Evolutionary conservation across 30 jellyfish, hydroid and myxozoan genomes (phyloP).

Genomic region (Hydractinia symbiolongicarpus): DNA sequence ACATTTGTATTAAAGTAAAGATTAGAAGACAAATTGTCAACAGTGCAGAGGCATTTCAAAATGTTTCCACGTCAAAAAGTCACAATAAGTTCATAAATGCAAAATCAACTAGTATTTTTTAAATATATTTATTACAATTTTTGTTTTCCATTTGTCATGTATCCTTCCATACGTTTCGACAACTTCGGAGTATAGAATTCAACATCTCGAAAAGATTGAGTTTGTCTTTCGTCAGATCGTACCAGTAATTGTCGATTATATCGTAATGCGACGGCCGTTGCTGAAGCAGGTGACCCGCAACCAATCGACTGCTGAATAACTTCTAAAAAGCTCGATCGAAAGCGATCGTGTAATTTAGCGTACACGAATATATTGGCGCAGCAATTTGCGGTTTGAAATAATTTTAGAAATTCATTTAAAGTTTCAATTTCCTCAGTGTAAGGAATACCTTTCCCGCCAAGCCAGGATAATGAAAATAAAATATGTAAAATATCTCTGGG

Average conservation of each 20-base stretch:
- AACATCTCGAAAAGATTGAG: not conserved
- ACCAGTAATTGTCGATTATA: not conserved
- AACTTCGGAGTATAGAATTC: no score
- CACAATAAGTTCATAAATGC: no score
- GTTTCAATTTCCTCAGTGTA: not conserved
- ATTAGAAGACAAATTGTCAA: no score
- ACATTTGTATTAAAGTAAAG: no score
- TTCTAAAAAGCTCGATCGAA: slow-evolving; percentile 3
- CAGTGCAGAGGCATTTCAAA: no score
- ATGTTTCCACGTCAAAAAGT: no score
- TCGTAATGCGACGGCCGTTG: not conserved
- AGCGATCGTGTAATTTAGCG: slow-evolving; percentile 17
- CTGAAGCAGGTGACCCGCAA: not conserved
- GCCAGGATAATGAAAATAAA: slow-evolving; percentile 13
- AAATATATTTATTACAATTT: no score
- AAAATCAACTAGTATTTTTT: no score
- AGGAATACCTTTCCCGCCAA: slow-evolving; percentile 11
- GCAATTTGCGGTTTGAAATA: slow-evolving; percentile 15
- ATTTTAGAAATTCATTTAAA: not conserved
- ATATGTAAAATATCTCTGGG: slow-evolving; percentile 16
- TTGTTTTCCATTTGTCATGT: no score
- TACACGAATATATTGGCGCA: slow-evolving; percentile 23
- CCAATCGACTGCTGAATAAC: slow-evolving; percentile 6
- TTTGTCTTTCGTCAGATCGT: not conserved
- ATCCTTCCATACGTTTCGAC: no score